Percentiles rank a stretch among this genome's conserved stretches.
Evolutionary conservation across 1,140 invertebrate species (phyloP).

Genomic region (Bacillus rossius): DNA sequence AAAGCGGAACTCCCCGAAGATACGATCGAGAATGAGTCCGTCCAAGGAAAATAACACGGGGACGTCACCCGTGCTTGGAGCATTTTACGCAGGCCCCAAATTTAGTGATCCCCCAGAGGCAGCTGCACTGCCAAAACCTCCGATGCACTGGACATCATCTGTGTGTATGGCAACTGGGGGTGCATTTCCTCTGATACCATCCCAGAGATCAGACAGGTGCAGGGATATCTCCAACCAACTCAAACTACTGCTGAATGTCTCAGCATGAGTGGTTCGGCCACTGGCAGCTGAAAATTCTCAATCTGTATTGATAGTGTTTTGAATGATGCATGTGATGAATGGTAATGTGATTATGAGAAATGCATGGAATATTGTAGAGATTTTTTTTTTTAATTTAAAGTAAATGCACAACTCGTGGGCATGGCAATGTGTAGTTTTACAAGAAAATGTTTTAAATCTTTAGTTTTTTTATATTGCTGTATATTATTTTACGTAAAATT

Average conservation of each 20-base stretch:
- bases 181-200: constrained; percentile 31
- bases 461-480: not conserved
- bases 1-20: constrained; percentile 5
- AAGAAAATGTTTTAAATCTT: constrained; percentile 1
- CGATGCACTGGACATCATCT: constrained; percentile 46
- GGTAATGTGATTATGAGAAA: constrained; percentile 5
- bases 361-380: constrained; percentile 10
- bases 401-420: constrained; percentile 12
- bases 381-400: constrained; percentile 11
- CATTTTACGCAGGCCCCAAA: constrained; percentile 54
- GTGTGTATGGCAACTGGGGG: constrained; percentile 21
- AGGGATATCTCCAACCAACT: constrained; percentile 45
- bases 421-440: constrained; percentile 6
- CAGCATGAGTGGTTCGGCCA: constrained; percentile 40
- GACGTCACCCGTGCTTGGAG: constrained; percentile 12
- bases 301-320: not conserved
- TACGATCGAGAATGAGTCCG: constrained; percentile 32
- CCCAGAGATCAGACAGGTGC: constrained; percentile 24
- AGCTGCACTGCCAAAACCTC: constrained; percentile 52
- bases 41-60: constrained; percentile 28
- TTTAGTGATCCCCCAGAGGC: constrained; percentile 56
- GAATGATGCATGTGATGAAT: constrained; percentile 6
- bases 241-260: constrained; percentile 52
- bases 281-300: not conserved
- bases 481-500: not conserved